A percentile compares a stretch with the other conserved stretches of the same genome.
Conservation (phyloP, 1,140 invertebrate genomes). For the Drosophila micromelanica region DNA sequence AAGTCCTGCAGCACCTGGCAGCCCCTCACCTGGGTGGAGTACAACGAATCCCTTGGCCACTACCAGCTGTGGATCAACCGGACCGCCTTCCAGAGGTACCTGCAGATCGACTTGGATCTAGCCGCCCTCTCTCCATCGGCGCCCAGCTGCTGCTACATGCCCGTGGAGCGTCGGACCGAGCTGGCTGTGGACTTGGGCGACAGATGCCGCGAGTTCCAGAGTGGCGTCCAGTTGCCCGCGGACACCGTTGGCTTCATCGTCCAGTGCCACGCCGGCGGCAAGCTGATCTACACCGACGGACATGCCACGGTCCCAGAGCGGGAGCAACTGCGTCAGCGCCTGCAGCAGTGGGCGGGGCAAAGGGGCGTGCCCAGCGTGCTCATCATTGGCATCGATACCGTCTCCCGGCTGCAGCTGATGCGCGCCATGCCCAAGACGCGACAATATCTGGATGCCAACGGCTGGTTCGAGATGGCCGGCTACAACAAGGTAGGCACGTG, state of each 20-base stretch:
- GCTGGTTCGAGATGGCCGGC: slow-evolving; percentile 85
- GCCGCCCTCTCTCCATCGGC: slow-evolving; percentile 17
- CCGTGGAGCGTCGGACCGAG: slow-evolving; percentile 71
- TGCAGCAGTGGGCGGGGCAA: slow-evolving; percentile 30
- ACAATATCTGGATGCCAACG: slow-evolving; percentile 86
- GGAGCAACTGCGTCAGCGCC: slow-evolving; percentile 25
- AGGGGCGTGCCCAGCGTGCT: slow-evolving; percentile 85
- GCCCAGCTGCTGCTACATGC: slow-evolving; percentile 85
- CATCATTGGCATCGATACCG: slow-evolving; percentile 91
- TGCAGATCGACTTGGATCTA: slow-evolving; percentile 46
- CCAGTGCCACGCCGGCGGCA: slow-evolving; percentile 72
- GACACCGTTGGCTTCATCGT: slow-evolving; percentile 85
- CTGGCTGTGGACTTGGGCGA: background rate
- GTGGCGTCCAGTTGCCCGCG: slow-evolving; percentile 65
- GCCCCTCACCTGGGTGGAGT: slow-evolving; percentile 84
- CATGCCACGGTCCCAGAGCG: slow-evolving; percentile 59
- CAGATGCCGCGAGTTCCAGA: slow-evolving; percentile 69
- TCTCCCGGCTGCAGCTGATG: slow-evolving; percentile 90
- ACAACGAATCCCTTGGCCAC: slow-evolving; percentile 47
- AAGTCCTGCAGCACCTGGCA: slow-evolving; percentile 85
- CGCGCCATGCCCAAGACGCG: slow-evolving; percentile 90
- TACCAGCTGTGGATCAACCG: slow-evolving; percentile 67
- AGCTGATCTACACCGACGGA: slow-evolving; percentile 60
- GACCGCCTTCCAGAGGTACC: slow-evolving; percentile 59
- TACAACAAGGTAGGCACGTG: slow-evolving; percentile 83